Percentiles rank a stretch among this genome's conserved stretches.
phyloP scores from a whole-genome alignment of 2,888 invertebrate genomes.

The Morpho deidamia region DNA sequence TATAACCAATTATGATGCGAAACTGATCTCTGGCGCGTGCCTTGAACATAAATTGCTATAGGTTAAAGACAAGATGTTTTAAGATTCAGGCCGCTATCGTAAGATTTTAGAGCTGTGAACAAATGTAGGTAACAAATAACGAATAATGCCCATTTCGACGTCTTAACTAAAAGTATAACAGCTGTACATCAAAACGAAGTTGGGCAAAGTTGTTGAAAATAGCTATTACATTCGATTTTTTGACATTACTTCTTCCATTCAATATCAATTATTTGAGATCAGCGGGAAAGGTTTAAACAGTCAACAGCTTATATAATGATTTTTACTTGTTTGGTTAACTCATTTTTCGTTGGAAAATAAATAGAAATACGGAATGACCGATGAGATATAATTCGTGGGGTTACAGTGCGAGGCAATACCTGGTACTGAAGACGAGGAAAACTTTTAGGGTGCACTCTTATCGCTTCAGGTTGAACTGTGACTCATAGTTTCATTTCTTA shows the following conservation, averaged over 20 bases:
- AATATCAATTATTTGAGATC: no score
- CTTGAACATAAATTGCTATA: constrained; percentile 57
- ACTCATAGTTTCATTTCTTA: neutral
- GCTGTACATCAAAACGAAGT: no score
- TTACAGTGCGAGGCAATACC: constrained; percentile 48
- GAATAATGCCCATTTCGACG: no score
- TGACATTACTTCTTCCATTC: no score
- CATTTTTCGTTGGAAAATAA: no score
- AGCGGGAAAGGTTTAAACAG: no score
- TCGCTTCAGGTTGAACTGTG: constrained; percentile 14
- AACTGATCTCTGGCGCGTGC: constrained; percentile 49
- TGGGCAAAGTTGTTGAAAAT: no score
- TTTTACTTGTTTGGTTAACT: no score
- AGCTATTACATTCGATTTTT: no score
- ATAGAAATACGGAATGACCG: no score
- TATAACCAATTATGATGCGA: constrained; percentile 43
- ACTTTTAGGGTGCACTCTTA: constrained; percentile 23
- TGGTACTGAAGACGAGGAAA: constrained; percentile 42
- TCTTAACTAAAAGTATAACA: no score
- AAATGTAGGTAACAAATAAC: constrained; percentile 27
- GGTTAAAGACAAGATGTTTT: constrained; percentile 41
- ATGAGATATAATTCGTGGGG: constrained; percentile 30
- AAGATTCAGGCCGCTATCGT: constrained; percentile 55
- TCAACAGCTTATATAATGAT: no score
- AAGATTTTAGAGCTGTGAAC: constrained; percentile 35